Conservation (phyloP, 2,113 vertebrate species). For the Pseudorasbora parva region DNA sequence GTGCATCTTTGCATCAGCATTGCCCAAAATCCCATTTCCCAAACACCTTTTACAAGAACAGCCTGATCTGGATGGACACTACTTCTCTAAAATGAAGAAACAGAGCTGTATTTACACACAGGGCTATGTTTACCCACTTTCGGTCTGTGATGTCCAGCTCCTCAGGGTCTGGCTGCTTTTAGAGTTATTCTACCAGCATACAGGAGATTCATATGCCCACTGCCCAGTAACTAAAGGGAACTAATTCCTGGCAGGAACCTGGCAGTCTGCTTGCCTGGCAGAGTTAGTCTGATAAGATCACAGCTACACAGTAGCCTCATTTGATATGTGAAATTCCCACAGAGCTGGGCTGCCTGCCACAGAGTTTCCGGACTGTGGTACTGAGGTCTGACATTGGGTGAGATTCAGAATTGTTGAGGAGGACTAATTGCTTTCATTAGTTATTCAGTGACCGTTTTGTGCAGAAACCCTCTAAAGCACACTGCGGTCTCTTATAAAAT, state of each 20-base stretch:
- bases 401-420: conserved; percentile 22
- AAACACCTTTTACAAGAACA: background rate
- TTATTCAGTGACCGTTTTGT: conserved; percentile 42
- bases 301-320: background rate
- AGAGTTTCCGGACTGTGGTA: background rate
- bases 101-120: background rate
- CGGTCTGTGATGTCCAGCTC: conserved; percentile 17
- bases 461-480: conserved; percentile 12
- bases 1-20: background rate
- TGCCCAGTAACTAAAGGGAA: conserved; percentile 10
- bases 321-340: conserved; percentile 4
- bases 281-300: background rate
- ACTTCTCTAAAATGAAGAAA: conserved; percentile 14
- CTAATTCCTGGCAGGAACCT: background rate
- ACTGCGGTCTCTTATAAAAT: conserved; percentile 35
- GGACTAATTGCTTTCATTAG: conserved; percentile 35
- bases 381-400: background rate
- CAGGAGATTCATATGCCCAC: background rate
- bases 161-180: conserved; percentile 15
- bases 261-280: conserved; percentile 29
- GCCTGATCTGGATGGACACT: background rate
- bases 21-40: background rate
- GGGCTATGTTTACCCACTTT: background rate
- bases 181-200: background rate
- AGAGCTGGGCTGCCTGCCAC: background rate